phyloP scores from a whole-genome alignment of 1,140 invertebrate species.

The Penaeus chinensis region DNA sequence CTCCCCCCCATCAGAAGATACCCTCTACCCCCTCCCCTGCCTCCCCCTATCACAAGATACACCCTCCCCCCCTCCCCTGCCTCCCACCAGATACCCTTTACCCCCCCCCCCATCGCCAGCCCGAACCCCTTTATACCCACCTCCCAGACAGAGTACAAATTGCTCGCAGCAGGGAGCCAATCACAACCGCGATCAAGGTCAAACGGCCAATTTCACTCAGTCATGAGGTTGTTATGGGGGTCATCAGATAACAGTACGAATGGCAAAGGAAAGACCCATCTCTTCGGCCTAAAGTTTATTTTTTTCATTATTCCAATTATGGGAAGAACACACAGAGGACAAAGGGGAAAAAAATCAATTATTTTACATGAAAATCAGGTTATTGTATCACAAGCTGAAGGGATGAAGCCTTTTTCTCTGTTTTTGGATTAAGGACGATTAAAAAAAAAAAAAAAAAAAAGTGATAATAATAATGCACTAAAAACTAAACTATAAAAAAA shows the following conservation, averaged over 20 bases:
- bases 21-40: background rate
- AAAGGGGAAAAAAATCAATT: too few species aligned
- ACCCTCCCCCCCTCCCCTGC: background rate
- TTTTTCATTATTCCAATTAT: too few species aligned
- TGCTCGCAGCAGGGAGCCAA: constrained; percentile 47
- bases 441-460: too few species aligned
- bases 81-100: background rate
- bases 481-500: too few species aligned
- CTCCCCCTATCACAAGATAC: background rate
- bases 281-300: too few species aligned
- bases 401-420: too few species aligned
- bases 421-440: too few species aligned
- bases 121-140: background rate
- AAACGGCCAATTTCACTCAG: constrained; percentile 48
- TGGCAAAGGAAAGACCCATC: constrained; percentile 10
- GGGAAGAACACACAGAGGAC: too few species aligned
- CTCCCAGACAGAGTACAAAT: constrained; percentile 54
- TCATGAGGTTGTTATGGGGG: constrained; percentile 44
- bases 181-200: constrained; percentile 54
- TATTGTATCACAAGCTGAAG: too few species aligned
- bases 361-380: too few species aligned
- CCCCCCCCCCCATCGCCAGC: background rate
- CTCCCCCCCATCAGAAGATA: background rate
- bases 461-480: too few species aligned
- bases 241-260: constrained; percentile 43